Evolutionary conservation across 1,140 invertebrate genomes (phyloP).

Genomic region (Drosophila malerkotliana): DNA sequence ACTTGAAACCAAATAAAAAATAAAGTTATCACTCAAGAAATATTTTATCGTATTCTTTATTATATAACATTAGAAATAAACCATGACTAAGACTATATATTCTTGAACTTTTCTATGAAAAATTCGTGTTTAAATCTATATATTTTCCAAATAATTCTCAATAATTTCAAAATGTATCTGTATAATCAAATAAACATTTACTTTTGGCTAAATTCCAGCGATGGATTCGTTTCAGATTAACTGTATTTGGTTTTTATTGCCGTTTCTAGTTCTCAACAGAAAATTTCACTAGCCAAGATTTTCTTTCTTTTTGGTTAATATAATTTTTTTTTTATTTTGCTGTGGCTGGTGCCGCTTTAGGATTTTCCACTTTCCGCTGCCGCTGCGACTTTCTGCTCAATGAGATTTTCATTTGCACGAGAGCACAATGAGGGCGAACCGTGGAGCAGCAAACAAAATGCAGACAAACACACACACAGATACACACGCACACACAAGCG

Average conservation of each 20-base stretch:
- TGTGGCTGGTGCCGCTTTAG: slow-evolving; percentile 59
- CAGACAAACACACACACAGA: slow-evolving; percentile 17
- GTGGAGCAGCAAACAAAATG: slow-evolving; percentile 35
- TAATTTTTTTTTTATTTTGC: slow-evolving; percentile 49
- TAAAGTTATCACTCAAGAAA: not conserved
- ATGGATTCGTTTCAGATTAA: not conserved
- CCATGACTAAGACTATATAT: not conserved
- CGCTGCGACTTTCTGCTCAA: slow-evolving; percentile 72
- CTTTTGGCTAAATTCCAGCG: slow-evolving; percentile 57
- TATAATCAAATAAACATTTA: slow-evolving; percentile 45
- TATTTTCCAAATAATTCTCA: not conserved
- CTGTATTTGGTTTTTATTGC: slow-evolving; percentile 39
- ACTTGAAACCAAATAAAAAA: not conserved
- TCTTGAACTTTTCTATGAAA: not conserved
- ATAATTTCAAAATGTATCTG: not conserved
- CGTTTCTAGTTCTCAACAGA: slow-evolving; percentile 38
- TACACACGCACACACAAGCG: slow-evolving; percentile 29
- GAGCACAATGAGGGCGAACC: slow-evolving; percentile 79
- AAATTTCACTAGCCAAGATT: slow-evolving; percentile 62
- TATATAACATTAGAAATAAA: slow-evolving; percentile 1
- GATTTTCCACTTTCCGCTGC: slow-evolving; percentile 73
- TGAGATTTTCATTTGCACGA: slow-evolving; percentile 82
- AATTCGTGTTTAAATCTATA: not conserved
- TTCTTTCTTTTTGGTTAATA: slow-evolving; percentile 35
- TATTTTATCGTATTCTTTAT: not conserved